Percentiles rank a stretch among this genome's conserved stretches.
Evolutionary conservation across 1,140 invertebrate species (phyloP).

Genomic region (Cydia strobilella): DNA sequence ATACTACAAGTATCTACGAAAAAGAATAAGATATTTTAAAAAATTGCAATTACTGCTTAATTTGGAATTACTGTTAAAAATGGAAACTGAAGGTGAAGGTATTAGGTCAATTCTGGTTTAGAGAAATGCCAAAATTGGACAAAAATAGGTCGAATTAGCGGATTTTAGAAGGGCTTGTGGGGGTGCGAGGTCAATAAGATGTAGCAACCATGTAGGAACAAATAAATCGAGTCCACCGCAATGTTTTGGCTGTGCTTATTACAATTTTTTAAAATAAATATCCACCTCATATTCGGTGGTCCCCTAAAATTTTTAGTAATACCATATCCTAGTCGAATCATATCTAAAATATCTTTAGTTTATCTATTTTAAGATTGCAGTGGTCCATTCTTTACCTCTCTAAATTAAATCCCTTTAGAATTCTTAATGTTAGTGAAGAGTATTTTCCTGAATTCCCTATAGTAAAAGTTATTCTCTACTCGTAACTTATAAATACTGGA

Average conservation of each 20-base stretch:
- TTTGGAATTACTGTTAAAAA: neutral
- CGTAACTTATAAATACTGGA: conserved; percentile 29
- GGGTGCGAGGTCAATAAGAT: conserved; percentile 42
- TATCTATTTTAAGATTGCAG: conserved; percentile 45
- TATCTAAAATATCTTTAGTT: conserved; percentile 48
- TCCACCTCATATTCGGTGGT: conserved; percentile 26
- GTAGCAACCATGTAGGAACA: conserved; percentile 42
- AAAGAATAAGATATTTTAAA: neutral
- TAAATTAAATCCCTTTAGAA: conserved; percentile 42
- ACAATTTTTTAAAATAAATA: conserved; percentile 54
- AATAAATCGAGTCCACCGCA: conserved; percentile 63
- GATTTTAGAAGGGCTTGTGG: conserved; percentile 47
- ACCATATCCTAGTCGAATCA: conserved; percentile 62
- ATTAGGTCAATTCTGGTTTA: neutral
- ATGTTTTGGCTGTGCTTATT: conserved; percentile 74
- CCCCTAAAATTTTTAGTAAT: conserved; percentile 39
- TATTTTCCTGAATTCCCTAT: conserved; percentile 39
- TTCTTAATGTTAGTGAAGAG: conserved; percentile 40
- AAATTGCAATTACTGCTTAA: neutral
- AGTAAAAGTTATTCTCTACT: conserved; percentile 29
- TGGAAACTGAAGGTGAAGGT: neutral
- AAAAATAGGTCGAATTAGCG: conserved; percentile 1
- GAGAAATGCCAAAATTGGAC: neutral
- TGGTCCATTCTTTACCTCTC: conserved; percentile 55
- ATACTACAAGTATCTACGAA: too few relatives aligned